Percentiles rank a stretch among this genome's conserved stretches.
phyloP scores from a whole-genome alignment of 2,113 vertebrate species.

The Varanus salvator region DNA sequence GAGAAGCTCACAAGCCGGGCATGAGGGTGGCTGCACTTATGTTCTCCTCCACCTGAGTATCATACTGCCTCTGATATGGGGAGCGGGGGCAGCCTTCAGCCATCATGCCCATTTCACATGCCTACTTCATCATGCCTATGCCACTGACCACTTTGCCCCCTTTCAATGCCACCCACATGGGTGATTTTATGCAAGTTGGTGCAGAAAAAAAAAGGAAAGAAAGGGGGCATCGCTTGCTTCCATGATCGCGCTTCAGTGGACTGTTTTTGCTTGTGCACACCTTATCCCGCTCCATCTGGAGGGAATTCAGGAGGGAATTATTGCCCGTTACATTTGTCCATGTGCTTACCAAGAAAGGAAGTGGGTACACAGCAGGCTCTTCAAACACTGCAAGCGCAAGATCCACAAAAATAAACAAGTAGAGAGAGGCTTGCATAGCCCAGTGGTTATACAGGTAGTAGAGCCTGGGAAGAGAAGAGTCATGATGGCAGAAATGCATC shows the following conservation, averaged over 20 bases:
- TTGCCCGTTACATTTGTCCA: background rate
- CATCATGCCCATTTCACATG: too few relatives aligned
- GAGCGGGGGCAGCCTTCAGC: too few relatives aligned
- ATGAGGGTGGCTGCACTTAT: too few relatives aligned
- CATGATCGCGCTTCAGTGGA: background rate
- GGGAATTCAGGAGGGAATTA: background rate
- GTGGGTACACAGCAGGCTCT: slow-evolving; percentile 82
- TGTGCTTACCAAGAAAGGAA: slow-evolving; percentile 86
- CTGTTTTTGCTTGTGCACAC: background rate
- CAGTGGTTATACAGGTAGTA: slow-evolving; percentile 92
- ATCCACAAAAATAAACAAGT: slow-evolving; percentile 87
- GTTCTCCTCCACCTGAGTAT: too few relatives aligned
- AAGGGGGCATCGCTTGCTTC: background rate
- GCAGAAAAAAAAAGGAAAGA: background rate
- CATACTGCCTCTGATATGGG: too few relatives aligned
- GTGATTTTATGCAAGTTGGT: background rate
- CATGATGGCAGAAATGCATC: background rate
- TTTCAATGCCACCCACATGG: too few relatives aligned
- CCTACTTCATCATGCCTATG: too few relatives aligned
- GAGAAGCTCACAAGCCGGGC: too few relatives aligned
- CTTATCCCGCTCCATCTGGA: background rate
- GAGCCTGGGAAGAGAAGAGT: slow-evolving; percentile 75
- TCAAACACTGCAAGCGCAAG: slow-evolving; percentile 89
- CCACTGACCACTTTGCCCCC: too few relatives aligned
- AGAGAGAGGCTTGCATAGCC: slow-evolving; percentile 79